Percentiles rank a stretch among this genome's conserved stretches.
These are phyloP conservation scores for Patagioenas fasciata DNA, from an alignment of 2,113 vertebrate genomes.

Conservation along the genomic window DNA sequence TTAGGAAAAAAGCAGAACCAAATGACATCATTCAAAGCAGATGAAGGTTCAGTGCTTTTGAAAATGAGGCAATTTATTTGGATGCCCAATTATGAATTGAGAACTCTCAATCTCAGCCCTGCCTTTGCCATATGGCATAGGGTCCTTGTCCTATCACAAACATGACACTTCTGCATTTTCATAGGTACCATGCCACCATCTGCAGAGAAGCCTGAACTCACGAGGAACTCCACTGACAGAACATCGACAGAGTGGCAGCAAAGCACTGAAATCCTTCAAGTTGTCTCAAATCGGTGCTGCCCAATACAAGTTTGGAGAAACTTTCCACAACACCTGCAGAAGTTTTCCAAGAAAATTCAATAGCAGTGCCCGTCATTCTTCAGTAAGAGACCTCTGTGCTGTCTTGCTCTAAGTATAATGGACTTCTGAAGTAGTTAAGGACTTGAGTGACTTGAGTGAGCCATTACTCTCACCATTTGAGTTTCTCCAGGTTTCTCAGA, in stretches of 20 bases:
- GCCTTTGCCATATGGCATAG: neutral
- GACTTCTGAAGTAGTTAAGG: neutral
- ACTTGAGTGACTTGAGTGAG: neutral
- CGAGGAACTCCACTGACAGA: neutral
- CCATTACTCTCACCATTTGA: neutral
- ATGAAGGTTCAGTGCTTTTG: neutral
- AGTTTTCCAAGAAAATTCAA: neutral
- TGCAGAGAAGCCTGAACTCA: neutral
- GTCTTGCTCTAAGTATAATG: neutral
- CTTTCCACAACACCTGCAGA: neutral
- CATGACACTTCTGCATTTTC: neutral
- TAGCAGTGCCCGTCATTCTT: neutral
- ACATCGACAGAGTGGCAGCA: neutral
- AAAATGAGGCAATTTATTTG: neutral
- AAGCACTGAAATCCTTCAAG: neutral
- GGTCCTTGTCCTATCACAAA: neutral
- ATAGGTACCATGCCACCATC: neutral
- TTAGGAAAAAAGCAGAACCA: neutral
- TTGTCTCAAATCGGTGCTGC: neutral
- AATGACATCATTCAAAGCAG: neutral
- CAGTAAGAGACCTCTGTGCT: neutral
- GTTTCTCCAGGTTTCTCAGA: neutral
- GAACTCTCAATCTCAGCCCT: neutral
- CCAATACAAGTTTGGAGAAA: neutral
- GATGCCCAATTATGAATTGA: neutral